phyloP scores from a whole-genome alignment of 2,113 vertebrate genomes.

The Gobio gobio region DNA sequence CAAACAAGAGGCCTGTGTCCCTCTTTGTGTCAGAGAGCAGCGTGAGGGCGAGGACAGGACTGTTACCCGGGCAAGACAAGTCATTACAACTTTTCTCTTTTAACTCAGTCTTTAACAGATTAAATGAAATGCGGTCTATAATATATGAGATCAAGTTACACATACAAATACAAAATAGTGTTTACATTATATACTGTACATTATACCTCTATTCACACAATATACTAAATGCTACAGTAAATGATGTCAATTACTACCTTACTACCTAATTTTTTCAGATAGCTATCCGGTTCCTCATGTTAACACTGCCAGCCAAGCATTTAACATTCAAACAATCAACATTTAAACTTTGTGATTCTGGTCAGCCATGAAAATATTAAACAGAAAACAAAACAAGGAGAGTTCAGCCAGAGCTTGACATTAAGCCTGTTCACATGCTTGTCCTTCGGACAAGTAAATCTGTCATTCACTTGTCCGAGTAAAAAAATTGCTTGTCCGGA shows the following conservation, averaged over 20 bases:
- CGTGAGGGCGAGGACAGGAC: not conserved
- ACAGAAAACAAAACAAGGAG: not conserved
- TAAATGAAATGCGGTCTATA: not conserved
- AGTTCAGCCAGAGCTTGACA: too few relatives aligned
- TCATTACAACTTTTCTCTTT: not conserved
- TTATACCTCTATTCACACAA: too few relatives aligned
- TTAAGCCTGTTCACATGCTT: too few relatives aligned
- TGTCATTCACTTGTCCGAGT: too few relatives aligned
- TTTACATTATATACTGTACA: too few relatives aligned
- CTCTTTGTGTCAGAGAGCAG: not conserved
- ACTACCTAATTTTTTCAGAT: not conserved
- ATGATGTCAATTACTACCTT: not conserved
- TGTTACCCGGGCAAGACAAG: conserved; percentile 7
- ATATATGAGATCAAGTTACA: not conserved
- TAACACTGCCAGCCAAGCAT: not conserved
- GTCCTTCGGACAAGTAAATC: too few relatives aligned
- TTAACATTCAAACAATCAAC: not conserved
- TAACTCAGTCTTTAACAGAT: not conserved
- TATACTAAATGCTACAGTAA: not conserved
- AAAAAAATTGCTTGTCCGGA: too few relatives aligned
- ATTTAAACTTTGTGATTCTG: not conserved
- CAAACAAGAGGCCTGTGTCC: not conserved
- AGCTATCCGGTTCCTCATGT: not conserved
- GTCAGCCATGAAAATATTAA: not conserved
- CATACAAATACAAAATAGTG: not conserved